A percentile compares a stretch with the other conserved stretches of the same genome.
Conservation (phyloP, 1,140 invertebrate genomes). For the Myzus persicae region DNA sequence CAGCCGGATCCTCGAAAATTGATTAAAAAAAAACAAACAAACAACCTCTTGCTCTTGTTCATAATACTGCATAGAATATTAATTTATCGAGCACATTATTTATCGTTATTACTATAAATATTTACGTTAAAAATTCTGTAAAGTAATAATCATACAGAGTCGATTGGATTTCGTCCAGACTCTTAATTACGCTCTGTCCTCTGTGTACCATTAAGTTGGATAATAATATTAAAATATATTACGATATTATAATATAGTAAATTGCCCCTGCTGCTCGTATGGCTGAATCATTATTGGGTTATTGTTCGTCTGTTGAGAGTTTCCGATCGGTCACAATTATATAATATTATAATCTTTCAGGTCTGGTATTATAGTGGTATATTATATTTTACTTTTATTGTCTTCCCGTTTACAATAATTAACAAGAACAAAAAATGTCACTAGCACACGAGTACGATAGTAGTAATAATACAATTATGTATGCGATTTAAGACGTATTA, state of each 20-base stretch:
- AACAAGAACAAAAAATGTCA: too few species aligned
- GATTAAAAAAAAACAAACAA: not conserved
- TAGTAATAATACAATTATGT: too few species aligned
- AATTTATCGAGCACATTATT: not conserved
- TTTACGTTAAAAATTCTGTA: not conserved
- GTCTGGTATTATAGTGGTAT: too few species aligned
- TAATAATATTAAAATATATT: not conserved
- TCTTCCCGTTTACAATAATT: too few species aligned
- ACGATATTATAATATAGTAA: not conserved
- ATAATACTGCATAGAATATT: not conserved
- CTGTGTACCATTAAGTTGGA: not conserved
- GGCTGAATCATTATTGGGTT: not conserved
- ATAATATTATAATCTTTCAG: not conserved
- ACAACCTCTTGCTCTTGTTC: not conserved
- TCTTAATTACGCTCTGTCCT: not conserved
- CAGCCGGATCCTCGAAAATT: not conserved
- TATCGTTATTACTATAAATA: not conserved
- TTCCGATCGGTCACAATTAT: not conserved
- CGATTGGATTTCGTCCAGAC: not conserved
- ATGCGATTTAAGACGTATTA: too few species aligned
- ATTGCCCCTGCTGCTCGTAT: not conserved
- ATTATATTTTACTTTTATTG: too few species aligned
- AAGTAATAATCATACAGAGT: not conserved
- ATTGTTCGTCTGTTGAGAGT: not conserved
- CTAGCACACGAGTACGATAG: too few species aligned